Evolutionary conservation across 2,888 invertebrate genomes (phyloP).

Genomic region (Spilosoma lubricipeda): DNA sequence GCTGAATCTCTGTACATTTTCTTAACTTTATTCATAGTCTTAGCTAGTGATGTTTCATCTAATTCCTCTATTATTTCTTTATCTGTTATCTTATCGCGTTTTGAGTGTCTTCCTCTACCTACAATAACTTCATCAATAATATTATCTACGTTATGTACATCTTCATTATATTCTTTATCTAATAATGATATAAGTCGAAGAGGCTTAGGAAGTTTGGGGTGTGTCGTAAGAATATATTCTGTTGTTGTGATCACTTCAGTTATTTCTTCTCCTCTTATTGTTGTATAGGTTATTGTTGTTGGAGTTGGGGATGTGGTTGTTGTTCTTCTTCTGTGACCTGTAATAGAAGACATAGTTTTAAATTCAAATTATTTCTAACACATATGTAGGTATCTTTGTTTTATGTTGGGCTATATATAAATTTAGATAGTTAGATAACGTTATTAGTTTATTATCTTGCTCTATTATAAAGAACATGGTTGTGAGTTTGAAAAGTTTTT

Average conservation of each 20-base stretch:
- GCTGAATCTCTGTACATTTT: conserved; percentile 83
- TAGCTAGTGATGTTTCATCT: conserved; percentile 70
- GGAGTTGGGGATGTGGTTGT: conserved; percentile 69
- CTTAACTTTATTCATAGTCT: conserved; percentile 78
- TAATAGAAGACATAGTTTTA: conserved; percentile 24
- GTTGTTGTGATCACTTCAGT: conserved; percentile 68
- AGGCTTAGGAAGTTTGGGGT: conserved; percentile 77
- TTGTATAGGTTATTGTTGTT: conserved; percentile 67
- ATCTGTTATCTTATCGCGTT: conserved; percentile 64
- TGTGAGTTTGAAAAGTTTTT: too few relatives aligned
- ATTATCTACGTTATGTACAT: conserved; percentile 78
- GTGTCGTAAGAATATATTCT: conserved; percentile 63
- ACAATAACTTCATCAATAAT: conserved; percentile 67
- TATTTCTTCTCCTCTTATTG: conserved; percentile 60
- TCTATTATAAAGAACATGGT: too few relatives aligned
- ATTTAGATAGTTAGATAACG: too few relatives aligned
- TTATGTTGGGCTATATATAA: neutral
- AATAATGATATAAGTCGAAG: conserved; percentile 68
- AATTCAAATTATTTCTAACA: neutral
- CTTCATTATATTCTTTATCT: conserved; percentile 71
- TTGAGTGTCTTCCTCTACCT: conserved; percentile 64
- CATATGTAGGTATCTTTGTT: neutral
- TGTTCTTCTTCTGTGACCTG: conserved; percentile 83
- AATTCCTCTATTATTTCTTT: conserved; percentile 72
- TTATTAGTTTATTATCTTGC: too few relatives aligned